Conservation (phyloP, 2,888 invertebrate genomes). For the Pheosia gnoma region DNA sequence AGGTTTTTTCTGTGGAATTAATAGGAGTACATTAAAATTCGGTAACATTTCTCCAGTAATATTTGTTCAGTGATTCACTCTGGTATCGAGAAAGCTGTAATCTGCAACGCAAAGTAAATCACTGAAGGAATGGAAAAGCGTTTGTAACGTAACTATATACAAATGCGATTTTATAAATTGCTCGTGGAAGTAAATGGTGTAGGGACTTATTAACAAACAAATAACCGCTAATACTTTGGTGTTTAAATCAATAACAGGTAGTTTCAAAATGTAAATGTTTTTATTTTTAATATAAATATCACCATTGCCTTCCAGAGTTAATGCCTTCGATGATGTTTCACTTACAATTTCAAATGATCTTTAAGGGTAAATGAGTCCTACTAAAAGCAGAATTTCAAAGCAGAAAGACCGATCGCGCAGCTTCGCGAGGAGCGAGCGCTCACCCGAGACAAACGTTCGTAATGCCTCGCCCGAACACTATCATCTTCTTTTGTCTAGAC, state of each 20-base stretch:
- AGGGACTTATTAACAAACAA: neutral
- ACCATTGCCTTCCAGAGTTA: neutral
- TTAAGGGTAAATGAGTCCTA: no score
- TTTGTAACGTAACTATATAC: slow-evolving; percentile 35
- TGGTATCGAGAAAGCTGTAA: neutral
- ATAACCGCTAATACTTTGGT: no score
- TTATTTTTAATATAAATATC: neutral
- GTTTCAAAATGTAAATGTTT: neutral
- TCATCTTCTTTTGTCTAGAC: no score
- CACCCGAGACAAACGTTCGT: no score
- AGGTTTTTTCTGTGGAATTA: slow-evolving; percentile 93
- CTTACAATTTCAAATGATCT: neutral
- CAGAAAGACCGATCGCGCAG: no score
- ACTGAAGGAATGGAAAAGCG: slow-evolving; percentile 28
- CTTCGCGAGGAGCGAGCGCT: no score
- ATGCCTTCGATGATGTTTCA: neutral
- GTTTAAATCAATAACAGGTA: no score
- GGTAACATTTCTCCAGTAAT: neutral
- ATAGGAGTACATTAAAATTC: slow-evolving; percentile 23
- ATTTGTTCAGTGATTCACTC: neutral
- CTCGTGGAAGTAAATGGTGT: neutral
- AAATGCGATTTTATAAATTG: slow-evolving; percentile 22
- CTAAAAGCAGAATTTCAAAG: no score
- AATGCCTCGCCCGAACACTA: no score
- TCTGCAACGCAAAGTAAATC: slow-evolving; percentile 12